Conservation (phyloP, 2,888 invertebrate species). For the Tachina grossa region DNA sequence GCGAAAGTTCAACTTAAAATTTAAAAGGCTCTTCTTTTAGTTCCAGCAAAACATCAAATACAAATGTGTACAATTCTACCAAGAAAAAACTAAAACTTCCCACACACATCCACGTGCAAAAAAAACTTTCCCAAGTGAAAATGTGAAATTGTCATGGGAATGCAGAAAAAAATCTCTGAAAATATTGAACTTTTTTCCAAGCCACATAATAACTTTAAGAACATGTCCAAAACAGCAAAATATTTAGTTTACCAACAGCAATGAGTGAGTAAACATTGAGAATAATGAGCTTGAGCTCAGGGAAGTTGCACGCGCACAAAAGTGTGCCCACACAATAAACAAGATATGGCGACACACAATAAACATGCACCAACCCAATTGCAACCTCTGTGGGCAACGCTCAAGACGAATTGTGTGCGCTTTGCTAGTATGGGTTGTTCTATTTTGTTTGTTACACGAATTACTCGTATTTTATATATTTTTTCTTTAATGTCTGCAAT, state of each 20-base stretch:
- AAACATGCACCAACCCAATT: slow-evolving; percentile 40
- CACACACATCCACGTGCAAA: slow-evolving; percentile 8
- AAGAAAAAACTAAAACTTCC: slow-evolving; percentile 12
- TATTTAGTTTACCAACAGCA: background rate
- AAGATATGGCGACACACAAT: slow-evolving; percentile 9
- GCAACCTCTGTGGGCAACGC: slow-evolving; percentile 2
- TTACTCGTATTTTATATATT: background rate
- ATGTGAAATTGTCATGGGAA: slow-evolving; percentile 36
- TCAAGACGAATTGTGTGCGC: background rate
- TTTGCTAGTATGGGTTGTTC: slow-evolving; percentile 1
- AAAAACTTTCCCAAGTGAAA: slow-evolving; percentile 61
- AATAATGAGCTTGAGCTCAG: slow-evolving; percentile 56
- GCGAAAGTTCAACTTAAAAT: background rate
- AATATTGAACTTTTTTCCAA: slow-evolving; percentile 36
- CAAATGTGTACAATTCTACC: too few species aligned
- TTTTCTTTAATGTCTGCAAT: slow-evolving; percentile 1
- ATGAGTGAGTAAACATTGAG: slow-evolving; percentile 24
- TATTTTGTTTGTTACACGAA: background rate
- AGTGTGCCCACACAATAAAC: slow-evolving; percentile 52
- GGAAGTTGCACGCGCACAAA: slow-evolving; percentile 53
- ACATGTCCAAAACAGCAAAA: slow-evolving; percentile 56
- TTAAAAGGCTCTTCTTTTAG: too few species aligned
- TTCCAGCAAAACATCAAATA: too few species aligned
- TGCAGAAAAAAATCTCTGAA: slow-evolving; percentile 26
- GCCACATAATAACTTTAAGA: slow-evolving; percentile 50